Evolutionary conservation across 2,888 invertebrate genomes (phyloP).

Genomic region (Nephrocerus scutellatus): DNA sequence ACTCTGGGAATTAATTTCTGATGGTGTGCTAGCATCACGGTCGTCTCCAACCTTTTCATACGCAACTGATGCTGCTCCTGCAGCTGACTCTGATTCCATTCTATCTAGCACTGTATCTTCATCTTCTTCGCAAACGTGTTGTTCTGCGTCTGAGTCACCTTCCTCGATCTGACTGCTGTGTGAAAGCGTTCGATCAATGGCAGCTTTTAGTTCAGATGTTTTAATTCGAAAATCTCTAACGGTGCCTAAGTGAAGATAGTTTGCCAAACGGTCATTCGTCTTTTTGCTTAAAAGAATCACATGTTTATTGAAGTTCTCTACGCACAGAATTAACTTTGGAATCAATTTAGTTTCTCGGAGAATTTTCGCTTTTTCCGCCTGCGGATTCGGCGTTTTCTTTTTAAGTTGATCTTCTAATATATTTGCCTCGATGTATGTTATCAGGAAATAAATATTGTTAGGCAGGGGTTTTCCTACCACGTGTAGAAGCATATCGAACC

Average conservation of each 20-base stretch:
- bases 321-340: slow-evolving; percentile 56
- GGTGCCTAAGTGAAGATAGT: slow-evolving; percentile 54
- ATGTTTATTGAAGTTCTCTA: slow-evolving; percentile 57
- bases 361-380: slow-evolving; percentile 50
- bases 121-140: too few species aligned
- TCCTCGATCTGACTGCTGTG: slow-evolving; percentile 35
- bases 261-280: slow-evolving; percentile 49
- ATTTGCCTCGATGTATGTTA: slow-evolving; percentile 52
- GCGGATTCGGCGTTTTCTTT: slow-evolving; percentile 42
- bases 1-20: background rate
- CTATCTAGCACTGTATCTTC: slow-evolving; percentile 21
- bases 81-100: slow-evolving; percentile 23
- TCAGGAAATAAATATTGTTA: slow-evolving; percentile 51
- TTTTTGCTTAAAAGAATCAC: slow-evolving; percentile 54
- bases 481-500: slow-evolving; percentile 50
- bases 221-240: slow-evolving; percentile 58
- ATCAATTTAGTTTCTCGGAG: slow-evolving; percentile 55
- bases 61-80: too few species aligned
- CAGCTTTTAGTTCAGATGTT: slow-evolving; percentile 50
- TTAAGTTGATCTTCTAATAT: slow-evolving; percentile 33
- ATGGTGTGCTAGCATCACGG: background rate
- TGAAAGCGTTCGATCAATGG: slow-evolving; percentile 48
- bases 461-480: slow-evolving; percentile 54
- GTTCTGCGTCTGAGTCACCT: slow-evolving; percentile 16
- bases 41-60: background rate